Percentiles rank a stretch among this genome's conserved stretches.
Conservation (phyloP, 92 coral and sea anemone genomes). For the Phenganax subtilis region DNA sequence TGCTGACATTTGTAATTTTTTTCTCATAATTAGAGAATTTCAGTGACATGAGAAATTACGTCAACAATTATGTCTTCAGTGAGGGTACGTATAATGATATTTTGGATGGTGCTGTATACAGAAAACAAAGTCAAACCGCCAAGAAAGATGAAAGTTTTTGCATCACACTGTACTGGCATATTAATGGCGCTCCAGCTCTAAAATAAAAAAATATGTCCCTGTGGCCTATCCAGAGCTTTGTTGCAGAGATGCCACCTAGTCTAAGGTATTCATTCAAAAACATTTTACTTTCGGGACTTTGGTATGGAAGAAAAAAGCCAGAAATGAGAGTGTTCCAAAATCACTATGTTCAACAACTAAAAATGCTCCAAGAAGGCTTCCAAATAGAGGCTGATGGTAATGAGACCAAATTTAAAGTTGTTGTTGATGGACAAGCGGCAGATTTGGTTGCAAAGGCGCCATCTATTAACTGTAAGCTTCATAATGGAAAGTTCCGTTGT, state of each 20-base stretch:
- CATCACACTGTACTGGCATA: conserved; percentile 61
- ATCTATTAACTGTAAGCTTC: conserved; percentile 51
- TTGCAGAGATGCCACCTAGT: conserved; percentile 53
- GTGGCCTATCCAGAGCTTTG: conserved; percentile 71
- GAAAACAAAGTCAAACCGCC: conserved; percentile 8
- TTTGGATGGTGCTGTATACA: too few relatives aligned
- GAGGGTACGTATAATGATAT: background rate
- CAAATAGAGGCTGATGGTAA: too few relatives aligned
- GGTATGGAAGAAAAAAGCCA: conserved; percentile 47
- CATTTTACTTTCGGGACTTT: conserved; percentile 55
- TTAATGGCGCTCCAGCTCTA: conserved; percentile 70
- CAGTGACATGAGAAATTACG: conserved; percentile 12
- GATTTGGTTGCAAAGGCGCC: conserved; percentile 62
- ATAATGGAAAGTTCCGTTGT: conserved; percentile 56
- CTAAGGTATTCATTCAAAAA: conserved; percentile 53
- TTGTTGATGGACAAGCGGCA: conserved; percentile 60
- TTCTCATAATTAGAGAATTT: conserved; percentile 1
- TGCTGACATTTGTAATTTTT: background rate
- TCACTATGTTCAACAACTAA: too few relatives aligned
- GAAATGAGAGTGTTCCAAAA: background rate
- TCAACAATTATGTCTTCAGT: conserved; percentile 9
- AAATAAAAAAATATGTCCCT: conserved; percentile 54
- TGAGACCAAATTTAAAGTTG: conserved; percentile 41
- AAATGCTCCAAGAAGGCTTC: too few relatives aligned
- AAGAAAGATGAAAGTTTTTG: conserved; percentile 51